Conservation (phyloP, 2,888 invertebrate genomes). For the Fragum sueziense region DNA sequence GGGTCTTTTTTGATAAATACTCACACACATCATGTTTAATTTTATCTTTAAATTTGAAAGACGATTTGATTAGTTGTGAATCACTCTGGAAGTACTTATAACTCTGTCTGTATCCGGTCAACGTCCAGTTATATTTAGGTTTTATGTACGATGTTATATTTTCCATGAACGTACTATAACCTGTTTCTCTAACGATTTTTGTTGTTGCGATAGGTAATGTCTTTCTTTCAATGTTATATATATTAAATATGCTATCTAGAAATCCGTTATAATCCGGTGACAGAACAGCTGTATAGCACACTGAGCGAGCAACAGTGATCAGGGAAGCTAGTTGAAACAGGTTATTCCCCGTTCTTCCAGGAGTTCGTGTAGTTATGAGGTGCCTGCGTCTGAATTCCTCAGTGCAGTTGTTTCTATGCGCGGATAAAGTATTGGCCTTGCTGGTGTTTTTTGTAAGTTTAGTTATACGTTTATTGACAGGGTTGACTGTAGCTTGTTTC, state of each 20-base stretch:
- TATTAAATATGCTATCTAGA: not conserved
- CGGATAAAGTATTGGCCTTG: no score
- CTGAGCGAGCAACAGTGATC: not conserved
- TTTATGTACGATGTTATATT: not conserved
- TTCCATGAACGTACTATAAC: not conserved
- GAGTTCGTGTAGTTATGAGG: not conserved
- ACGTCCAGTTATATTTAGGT: not conserved
- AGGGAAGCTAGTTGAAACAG: not conserved
- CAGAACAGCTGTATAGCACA: not conserved
- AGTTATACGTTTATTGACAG: no score
- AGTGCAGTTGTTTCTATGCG: no score
- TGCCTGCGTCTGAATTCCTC: not conserved
- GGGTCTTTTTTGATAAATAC: not conserved
- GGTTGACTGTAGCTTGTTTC: no score
- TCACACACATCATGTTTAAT: not conserved
- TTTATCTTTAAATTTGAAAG: not conserved
- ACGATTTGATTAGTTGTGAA: not conserved
- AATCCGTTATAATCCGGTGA: no score
- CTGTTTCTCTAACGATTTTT: not conserved
- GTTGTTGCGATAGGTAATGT: not conserved
- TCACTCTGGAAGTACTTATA: not conserved
- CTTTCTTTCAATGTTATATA: not conserved
- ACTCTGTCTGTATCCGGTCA: conserved; percentile 4
- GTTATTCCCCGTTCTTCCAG: not conserved
- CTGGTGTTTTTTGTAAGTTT: no score